phyloP scores from a whole-genome alignment of 2,113 vertebrate species.

The Procavia capensis region DNA sequence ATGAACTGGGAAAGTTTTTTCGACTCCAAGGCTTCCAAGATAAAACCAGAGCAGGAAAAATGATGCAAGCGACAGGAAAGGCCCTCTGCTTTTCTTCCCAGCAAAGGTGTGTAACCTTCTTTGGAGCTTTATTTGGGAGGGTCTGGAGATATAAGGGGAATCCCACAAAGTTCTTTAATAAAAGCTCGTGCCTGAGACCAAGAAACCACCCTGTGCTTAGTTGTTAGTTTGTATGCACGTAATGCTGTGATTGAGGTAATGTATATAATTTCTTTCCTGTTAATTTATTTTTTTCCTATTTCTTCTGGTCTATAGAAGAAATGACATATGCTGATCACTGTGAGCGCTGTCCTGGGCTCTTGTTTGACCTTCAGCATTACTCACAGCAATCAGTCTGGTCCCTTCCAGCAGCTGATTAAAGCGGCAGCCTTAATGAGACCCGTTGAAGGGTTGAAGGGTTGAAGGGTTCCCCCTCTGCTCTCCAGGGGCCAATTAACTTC shows the following conservation, averaged over 20 bases:
- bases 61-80: slow-evolving; percentile 99
- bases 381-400: background rate
- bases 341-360: background rate
- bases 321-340: background rate
- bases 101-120: slow-evolving; percentile 91
- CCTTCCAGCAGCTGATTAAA: slow-evolving; percentile 52
- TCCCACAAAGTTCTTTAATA: background rate
- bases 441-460: background rate
- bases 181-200: background rate
- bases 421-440: slow-evolving; percentile 37
- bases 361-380: background rate
- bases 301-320: background rate
- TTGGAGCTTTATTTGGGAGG: background rate
- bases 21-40: slow-evolving; percentile 97
- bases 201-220: background rate
- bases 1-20: slow-evolving; percentile 97
- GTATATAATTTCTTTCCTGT: background rate
- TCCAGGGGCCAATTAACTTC: slow-evolving; percentile 16
- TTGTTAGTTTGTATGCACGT: background rate
- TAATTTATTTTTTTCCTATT: background rate
- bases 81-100: slow-evolving; percentile 99
- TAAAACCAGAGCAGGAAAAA: slow-evolving; percentile 97
- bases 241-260: background rate
- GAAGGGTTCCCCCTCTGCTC: background rate
- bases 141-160: background rate